Evolutionary conservation across 1,140 invertebrate genomes (phyloP).

Genomic region (Drosophila kohkoa): DNA sequence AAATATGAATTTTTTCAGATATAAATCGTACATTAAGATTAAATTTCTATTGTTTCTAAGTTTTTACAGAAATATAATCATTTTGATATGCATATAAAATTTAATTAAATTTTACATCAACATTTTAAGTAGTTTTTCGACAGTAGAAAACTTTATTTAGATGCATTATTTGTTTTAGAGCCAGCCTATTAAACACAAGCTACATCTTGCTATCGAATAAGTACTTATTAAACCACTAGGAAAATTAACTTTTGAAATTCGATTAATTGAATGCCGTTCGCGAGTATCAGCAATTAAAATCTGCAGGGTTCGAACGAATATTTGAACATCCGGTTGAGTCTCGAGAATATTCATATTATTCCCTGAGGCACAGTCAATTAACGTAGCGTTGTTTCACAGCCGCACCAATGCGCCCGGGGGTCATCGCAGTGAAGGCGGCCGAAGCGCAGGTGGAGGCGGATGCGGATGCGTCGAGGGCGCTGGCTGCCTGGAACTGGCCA

Average conservation of each 20-base stretch:
- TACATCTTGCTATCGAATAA: neutral
- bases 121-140: too few species aligned
- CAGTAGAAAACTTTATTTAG: too few species aligned
- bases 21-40: too few species aligned
- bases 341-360: conserved; percentile 24
- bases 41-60: too few species aligned
- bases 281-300: conserved; percentile 73
- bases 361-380: conserved; percentile 34
- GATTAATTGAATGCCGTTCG: conserved; percentile 35
- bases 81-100: too few species aligned
- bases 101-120: too few species aligned
- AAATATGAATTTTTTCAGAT: too few species aligned
- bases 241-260: conserved; percentile 37
- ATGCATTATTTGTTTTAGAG: too few species aligned
- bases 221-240: conserved; percentile 1
- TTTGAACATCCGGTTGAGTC: conserved; percentile 62
- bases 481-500: conserved; percentile 30
- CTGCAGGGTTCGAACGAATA: conserved; percentile 59
- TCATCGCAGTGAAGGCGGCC: conserved; percentile 16
- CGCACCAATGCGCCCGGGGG: conserved; percentile 52
- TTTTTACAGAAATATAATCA: too few species aligned
- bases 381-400: conserved; percentile 19
- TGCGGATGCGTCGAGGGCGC: neutral
- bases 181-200: too few species aligned
- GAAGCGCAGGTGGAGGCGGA: neutral